These are phyloP conservation scores for Eupithecia inturbata DNA, from an alignment of 2,888 invertebrate genomes.

Conservation along the genomic window DNA sequence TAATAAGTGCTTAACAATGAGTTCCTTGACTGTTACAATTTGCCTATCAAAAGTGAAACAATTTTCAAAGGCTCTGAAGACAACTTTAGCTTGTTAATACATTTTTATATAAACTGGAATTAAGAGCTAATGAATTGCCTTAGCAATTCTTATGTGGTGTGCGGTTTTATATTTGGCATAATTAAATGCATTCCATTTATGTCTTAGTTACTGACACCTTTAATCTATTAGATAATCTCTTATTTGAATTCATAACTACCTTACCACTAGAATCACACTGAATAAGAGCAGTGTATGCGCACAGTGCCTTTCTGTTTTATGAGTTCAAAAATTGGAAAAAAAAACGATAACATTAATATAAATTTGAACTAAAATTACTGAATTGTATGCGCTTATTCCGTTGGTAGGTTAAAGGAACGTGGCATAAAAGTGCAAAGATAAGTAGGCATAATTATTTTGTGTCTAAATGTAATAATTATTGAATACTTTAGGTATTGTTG, in stretches of 20 bases:
- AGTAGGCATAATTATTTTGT: not conserved
- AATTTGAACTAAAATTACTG: not conserved
- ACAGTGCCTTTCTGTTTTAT: not conserved
- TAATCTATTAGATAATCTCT: not conserved
- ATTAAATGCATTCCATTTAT: not conserved
- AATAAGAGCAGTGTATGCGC: not conserved
- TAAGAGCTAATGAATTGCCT: constrained; percentile 2
- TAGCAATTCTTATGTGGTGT: constrained; percentile 24
- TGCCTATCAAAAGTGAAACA: not conserved
- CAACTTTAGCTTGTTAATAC: not conserved
- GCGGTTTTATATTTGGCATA: constrained; percentile 18
- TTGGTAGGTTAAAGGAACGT: not conserved
- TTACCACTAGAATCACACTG: not conserved
- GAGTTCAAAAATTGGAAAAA: not conserved
- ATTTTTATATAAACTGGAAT: too few species aligned
- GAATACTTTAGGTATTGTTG: not conserved
- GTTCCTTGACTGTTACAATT: not conserved
- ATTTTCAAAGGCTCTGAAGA: not conserved
- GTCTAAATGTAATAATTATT: not conserved
- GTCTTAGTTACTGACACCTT: not conserved
- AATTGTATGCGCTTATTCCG: not conserved
- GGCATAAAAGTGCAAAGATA: not conserved
- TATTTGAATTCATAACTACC: not conserved
- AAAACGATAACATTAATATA: not conserved
- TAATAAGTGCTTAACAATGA: not conserved